Conservation (phyloP, 2,888 invertebrate genomes). For the Pristionchus entomophagus region DNA sequence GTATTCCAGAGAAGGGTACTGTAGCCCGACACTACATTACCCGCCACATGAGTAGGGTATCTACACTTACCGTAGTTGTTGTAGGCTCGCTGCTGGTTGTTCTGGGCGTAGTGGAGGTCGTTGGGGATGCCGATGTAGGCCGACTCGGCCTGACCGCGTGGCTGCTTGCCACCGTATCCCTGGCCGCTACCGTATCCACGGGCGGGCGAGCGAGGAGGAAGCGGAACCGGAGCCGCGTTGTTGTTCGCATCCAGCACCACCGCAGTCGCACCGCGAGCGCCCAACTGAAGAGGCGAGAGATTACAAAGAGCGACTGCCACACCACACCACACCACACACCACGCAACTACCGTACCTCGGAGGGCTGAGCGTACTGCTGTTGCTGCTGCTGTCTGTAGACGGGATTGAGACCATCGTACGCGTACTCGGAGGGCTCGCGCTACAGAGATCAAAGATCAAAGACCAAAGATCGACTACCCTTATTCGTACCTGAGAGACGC, state of each 20-base stretch:
- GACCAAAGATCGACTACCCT: background rate
- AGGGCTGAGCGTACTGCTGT: background rate
- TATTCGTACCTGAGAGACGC: background rate
- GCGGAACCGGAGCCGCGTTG: background rate
- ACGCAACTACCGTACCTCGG: conserved; percentile 18
- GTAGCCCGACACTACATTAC: no score
- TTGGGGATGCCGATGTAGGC: conserved; percentile 25
- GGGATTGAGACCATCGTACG: conserved; percentile 17
- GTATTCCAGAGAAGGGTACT: no score
- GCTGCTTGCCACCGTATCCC: no score
- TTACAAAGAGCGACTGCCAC: background rate
- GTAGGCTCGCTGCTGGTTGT: conserved; percentile 32
- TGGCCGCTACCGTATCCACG: no score
- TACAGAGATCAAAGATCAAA: conserved; percentile 27
- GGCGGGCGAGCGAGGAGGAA: background rate
- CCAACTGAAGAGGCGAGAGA: background rate
- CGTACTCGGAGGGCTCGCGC: conserved; percentile 35
- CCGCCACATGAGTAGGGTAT: no score
- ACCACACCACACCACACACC: conserved; percentile 8
- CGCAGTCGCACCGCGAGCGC: background rate
- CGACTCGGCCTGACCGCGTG: background rate
- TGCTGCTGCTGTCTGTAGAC: conserved; percentile 14
- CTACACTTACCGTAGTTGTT: background rate
- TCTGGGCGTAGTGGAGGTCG: conserved; percentile 9
- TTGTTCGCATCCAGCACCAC: background rate